phyloP scores from a whole-genome alignment of 1,140 invertebrate species.

The Drosophila bocki region DNA sequence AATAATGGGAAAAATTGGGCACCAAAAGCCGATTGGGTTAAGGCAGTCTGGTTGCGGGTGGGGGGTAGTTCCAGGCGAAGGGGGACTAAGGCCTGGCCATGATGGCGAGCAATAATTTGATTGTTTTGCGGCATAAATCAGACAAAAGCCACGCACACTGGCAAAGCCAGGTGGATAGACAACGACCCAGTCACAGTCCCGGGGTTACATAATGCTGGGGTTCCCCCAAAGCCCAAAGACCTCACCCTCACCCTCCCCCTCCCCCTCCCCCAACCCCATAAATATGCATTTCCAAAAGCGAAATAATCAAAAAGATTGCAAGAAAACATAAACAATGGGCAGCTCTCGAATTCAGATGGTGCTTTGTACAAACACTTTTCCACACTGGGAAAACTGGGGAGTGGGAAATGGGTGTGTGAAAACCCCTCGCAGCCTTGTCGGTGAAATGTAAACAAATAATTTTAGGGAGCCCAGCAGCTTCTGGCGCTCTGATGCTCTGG shows the following conservation, averaged over 20 bases:
- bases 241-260: too few relatives aligned
- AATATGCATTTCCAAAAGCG: conserved; percentile 28
- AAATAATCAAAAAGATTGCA: conserved; percentile 18
- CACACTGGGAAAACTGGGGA: background rate
- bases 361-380: background rate
- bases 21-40: conserved; percentile 20
- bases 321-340: conserved; percentile 3
- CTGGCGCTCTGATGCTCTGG: background rate
- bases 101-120: conserved; percentile 70
- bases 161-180: conserved; percentile 25
- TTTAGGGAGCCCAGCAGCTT: conserved; percentile 4
- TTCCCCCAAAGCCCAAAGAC: background rate
- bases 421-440: conserved; percentile 8
- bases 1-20: conserved; percentile 12
- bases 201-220: conserved; percentile 33
- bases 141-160: conserved; percentile 62
- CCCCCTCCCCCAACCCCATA: background rate
- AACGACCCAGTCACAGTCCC: background rate
- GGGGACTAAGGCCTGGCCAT: conserved; percentile 1
- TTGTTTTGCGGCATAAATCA: conserved; percentile 74
- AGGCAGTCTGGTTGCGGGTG: background rate
- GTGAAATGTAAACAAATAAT: conserved; percentile 75
- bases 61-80: background rate
- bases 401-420: conserved; percentile 5
- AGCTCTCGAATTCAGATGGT: background rate